Evolutionary conservation across 2,797 vertebrate genomes (phyloP).

Genomic region (Siniperca obscura): DNA sequence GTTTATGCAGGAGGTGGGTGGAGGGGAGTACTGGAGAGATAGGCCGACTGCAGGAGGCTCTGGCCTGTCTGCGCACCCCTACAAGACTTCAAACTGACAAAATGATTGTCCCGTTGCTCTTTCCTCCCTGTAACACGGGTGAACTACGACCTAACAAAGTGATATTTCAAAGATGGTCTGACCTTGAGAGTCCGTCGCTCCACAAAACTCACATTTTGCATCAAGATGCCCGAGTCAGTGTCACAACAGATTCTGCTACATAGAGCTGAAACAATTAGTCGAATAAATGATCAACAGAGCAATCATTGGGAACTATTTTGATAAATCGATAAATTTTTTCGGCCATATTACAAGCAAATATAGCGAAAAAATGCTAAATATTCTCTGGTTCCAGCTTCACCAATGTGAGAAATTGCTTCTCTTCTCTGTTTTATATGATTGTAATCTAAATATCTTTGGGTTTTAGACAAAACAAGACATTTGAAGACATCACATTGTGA

Average conservation of each 20-base stretch:
- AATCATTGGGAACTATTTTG: background rate
- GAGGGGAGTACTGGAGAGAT: conserved; percentile 42
- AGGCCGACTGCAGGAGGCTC: conserved; percentile 54
- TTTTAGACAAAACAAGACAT: background rate
- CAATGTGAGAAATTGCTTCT: background rate
- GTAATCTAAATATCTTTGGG: background rate
- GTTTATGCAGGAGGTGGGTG: conserved; percentile 23
- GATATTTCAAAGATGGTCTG: conserved; percentile 52
- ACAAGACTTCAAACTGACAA: conserved; percentile 49
- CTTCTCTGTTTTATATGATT: background rate
- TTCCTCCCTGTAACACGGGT: conserved; percentile 45
- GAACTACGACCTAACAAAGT: conserved; percentile 45
- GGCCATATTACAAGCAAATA: background rate
- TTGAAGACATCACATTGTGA: no score
- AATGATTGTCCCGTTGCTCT: conserved; percentile 43
- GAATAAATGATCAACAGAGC: background rate
- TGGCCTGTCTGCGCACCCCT: conserved; percentile 62
- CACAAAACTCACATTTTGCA: conserved; percentile 21
- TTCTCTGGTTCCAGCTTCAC: background rate
- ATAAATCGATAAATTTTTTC: background rate
- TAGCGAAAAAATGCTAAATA: background rate
- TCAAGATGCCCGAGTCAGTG: background rate
- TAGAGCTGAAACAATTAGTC: background rate
- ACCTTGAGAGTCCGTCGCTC: conserved; percentile 53
- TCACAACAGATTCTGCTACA: background rate